phyloP scores from a whole-genome alignment of 2,113 vertebrate species.

The Onychostruthus taczanowskii region DNA sequence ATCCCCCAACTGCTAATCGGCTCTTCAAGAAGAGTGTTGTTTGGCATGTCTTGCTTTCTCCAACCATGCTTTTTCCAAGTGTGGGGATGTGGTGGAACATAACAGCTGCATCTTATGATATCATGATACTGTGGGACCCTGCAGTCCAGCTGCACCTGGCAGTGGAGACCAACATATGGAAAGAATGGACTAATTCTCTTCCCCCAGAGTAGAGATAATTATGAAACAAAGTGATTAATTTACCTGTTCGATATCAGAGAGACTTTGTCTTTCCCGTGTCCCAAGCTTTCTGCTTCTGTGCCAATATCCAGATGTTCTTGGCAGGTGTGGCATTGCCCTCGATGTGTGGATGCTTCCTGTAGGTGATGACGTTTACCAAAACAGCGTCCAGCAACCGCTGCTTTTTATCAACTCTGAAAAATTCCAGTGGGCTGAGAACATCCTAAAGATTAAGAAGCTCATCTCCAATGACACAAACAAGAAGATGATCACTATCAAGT shows the following conservation, averaged over 20 bases:
- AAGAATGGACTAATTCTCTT: neutral
- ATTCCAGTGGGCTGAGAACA: slow-evolving; percentile 88
- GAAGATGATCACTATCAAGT: slow-evolving; percentile 97
- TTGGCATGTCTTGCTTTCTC: neutral
- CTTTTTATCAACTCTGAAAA: slow-evolving; percentile 94
- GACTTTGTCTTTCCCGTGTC: neutral
- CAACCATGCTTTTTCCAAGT: neutral
- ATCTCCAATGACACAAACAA: slow-evolving; percentile 75
- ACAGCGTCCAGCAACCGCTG: slow-evolving; percentile 83
- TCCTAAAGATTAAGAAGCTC: slow-evolving; percentile 83
- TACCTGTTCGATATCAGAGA: neutral
- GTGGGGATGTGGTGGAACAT: neutral
- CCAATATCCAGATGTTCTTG: neutral
- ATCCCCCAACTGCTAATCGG: neutral
- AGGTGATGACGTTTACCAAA: slow-evolving; percentile 78
- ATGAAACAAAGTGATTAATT: neutral
- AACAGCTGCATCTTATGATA: neutral
- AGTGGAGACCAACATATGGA: neutral
- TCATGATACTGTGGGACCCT: neutral
- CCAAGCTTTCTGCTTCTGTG: neutral
- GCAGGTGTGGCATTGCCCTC: slow-evolving; percentile 88
- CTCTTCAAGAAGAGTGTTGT: neutral
- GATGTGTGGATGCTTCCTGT: slow-evolving; percentile 93
- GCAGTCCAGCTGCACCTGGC: neutral
- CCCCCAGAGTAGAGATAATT: neutral